These are phyloP conservation scores for Bufotes viridis DNA, from an alignment of 2,797 vertebrate genomes.

Conservation along the genomic window DNA sequence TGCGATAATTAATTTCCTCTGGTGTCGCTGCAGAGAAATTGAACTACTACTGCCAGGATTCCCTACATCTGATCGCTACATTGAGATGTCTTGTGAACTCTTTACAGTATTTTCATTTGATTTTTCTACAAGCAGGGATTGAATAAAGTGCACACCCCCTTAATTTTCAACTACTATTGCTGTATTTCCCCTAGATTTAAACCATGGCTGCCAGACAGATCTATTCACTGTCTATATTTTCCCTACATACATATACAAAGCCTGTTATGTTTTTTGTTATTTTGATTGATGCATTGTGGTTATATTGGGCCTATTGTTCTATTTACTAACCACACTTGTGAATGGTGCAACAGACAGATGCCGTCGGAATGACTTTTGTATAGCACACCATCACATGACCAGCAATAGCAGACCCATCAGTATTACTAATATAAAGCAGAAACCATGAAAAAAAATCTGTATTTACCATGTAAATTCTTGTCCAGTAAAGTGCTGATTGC, in stretches of 20 bases:
- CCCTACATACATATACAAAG: not conserved
- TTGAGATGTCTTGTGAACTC: too few species aligned
- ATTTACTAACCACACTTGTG: not conserved
- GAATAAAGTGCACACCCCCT: too few species aligned
- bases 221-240: not conserved
- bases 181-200: too few species aligned
- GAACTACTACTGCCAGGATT: too few species aligned
- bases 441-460: not conserved
- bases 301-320: not conserved
- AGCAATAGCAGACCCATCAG: too few species aligned
- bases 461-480: not conserved
- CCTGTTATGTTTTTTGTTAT: not conserved
- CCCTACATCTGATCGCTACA: too few species aligned
- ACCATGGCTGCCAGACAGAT: not conserved
- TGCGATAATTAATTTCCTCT: too few species aligned
- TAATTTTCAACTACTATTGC: too few species aligned
- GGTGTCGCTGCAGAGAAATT: too few species aligned
- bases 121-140: too few species aligned
- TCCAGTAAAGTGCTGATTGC: not conserved
- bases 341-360: not conserved
- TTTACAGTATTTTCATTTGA: too few species aligned
- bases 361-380: not conserved
- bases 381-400: not conserved
- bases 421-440: not conserved
- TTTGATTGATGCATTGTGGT: not conserved